Conservation (phyloP, 2,888 invertebrate genomes). For the Polydrusus tereticollis region DNA sequence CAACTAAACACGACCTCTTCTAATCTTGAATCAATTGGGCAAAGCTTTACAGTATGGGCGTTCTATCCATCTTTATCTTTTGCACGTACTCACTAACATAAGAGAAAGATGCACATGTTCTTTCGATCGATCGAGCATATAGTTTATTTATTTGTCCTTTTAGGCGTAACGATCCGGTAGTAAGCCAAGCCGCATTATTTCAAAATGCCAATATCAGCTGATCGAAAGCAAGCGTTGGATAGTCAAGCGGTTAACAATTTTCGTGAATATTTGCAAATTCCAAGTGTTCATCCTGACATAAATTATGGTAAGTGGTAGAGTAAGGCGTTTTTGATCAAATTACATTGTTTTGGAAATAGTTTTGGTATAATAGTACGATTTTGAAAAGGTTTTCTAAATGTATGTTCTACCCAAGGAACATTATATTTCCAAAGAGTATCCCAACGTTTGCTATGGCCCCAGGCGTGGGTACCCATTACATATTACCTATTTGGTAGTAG, state of each 20-base stretch:
- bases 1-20: neutral
- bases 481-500: too few species aligned
- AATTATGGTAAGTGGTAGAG: slow-evolving; percentile 81
- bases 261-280: slow-evolving; percentile 86
- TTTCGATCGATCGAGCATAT: neutral
- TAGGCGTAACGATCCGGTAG: neutral
- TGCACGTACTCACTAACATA: neutral
- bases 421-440: neutral
- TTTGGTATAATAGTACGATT: neutral
- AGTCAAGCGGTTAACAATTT: slow-evolving; percentile 74
- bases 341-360: neutral
- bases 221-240: slow-evolving; percentile 61
- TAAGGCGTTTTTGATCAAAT: neutral
- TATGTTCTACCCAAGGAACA: neutral
- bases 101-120: neutral
- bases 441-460: too few species aligned
- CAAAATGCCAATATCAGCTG: slow-evolving; percentile 63
- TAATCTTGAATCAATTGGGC: neutral
- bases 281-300: slow-evolving; percentile 88
- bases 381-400: neutral
- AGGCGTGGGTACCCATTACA: too few species aligned
- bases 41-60: neutral
- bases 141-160: neutral
- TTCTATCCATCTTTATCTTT: neutral
- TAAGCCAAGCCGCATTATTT: neutral